phyloP scores from a whole-genome alignment of 2,113 vertebrate genomes.

The Gobius niger region DNA sequence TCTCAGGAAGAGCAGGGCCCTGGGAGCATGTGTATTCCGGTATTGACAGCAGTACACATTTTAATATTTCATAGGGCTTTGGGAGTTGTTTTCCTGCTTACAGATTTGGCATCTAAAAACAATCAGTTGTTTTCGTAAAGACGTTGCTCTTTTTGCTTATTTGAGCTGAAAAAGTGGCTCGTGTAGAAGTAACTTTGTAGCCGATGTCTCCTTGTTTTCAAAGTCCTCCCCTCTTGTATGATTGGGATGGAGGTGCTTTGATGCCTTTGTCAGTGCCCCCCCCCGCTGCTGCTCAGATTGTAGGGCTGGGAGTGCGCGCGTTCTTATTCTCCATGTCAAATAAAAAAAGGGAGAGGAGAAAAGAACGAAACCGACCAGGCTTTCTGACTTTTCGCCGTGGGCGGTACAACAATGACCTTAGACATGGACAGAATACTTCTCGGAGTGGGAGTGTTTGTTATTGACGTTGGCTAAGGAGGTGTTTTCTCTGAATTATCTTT shows the following conservation, averaged over 20 bases:
- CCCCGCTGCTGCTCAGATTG: constrained; percentile 30
- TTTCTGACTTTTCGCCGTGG: constrained; percentile 26
- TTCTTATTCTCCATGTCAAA: constrained; percentile 14
- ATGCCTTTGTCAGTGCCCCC: constrained; percentile 27
- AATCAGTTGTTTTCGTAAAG: background rate
- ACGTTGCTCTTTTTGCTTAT: background rate
- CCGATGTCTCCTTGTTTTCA: background rate
- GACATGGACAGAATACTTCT: background rate
- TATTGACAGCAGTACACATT: constrained; percentile 15
- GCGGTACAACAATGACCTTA: constrained; percentile 22
- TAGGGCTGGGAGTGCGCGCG: constrained; percentile 19
- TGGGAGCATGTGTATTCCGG: constrained; percentile 1
- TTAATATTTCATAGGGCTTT: constrained; percentile 39
- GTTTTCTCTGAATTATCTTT: background rate
- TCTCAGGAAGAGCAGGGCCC: background rate
- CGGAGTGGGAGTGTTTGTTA: background rate
- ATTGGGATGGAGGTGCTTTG: constrained; percentile 3
- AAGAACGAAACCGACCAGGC: constrained; percentile 6
- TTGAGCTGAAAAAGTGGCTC: background rate
- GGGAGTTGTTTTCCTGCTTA: constrained; percentile 26
- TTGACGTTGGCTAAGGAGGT: background rate
- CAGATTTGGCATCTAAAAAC: background rate
- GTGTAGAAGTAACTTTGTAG: background rate
- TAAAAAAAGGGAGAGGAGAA: constrained; percentile 18
- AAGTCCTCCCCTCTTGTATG: constrained; percentile 15